Evolutionary conservation across 2,797 vertebrate genomes (phyloP).

Genomic region (Kryptopterus vitreolus): DNA sequence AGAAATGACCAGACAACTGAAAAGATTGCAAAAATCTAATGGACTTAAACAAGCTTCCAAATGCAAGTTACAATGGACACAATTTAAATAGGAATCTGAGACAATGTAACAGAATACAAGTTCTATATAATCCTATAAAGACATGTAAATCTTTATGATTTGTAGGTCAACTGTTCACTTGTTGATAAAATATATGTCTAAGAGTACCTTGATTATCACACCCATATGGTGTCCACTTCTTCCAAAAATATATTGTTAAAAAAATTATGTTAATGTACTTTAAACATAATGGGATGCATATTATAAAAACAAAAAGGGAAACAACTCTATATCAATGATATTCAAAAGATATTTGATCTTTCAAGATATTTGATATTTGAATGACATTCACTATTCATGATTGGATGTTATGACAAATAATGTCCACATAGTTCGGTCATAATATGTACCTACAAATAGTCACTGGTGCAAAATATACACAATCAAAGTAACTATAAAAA

Average conservation of each 20-base stretch:
- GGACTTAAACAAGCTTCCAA: neutral
- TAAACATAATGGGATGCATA: too few relatives aligned
- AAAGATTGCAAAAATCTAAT: neutral
- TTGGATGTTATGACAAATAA: too few relatives aligned
- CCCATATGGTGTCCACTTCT: too few relatives aligned
- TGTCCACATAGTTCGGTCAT: neutral
- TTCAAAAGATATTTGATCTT: too few relatives aligned
- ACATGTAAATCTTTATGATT: neutral
- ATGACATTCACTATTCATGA: too few relatives aligned
- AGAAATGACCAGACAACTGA: neutral
- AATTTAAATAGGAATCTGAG: neutral
- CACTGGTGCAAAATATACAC: neutral
- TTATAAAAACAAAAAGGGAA: neutral
- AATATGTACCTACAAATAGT: neutral
- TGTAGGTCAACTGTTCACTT: neutral
- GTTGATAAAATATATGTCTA: neutral
- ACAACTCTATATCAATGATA: neutral
- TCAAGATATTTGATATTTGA: too few relatives aligned
- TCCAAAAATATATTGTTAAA: too few relatives aligned
- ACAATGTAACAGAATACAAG: neutral
- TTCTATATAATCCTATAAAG: neutral
- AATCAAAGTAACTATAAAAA: neutral
- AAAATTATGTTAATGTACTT: too few relatives aligned
- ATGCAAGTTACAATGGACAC: neutral
- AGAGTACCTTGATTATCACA: neutral